These are phyloP conservation scores for Oxystoma pomonae DNA, from an alignment of 2,888 invertebrate species.

Conservation along the genomic window DNA sequence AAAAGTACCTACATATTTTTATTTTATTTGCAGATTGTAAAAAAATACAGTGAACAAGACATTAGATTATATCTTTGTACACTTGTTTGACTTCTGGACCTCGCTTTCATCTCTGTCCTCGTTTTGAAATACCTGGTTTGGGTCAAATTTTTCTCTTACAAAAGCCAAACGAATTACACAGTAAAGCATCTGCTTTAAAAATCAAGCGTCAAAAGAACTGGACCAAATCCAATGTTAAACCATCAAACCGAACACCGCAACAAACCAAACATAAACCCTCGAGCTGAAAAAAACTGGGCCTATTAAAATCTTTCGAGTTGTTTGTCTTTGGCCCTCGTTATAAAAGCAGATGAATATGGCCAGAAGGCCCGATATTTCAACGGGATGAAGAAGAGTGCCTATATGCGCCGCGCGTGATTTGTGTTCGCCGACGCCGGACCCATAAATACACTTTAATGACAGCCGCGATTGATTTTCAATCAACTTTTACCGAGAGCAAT, in stretches of 20 bases:
- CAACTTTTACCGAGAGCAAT: neutral
- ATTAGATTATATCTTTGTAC: too few species aligned
- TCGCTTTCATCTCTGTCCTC: too few species aligned
- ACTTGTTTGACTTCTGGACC: too few species aligned
- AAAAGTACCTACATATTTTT: too few species aligned
- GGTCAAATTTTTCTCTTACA: too few species aligned
- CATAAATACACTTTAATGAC: neutral
- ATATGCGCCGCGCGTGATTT: neutral
- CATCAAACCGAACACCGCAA: neutral
- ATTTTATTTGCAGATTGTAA: too few species aligned
- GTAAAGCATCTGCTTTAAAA: too few species aligned
- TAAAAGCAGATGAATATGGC: neutral
- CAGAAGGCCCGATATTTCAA: neutral
- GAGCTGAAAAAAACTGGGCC: constrained; percentile 42
- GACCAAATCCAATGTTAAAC: neutral
- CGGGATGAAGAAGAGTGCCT: neutral
- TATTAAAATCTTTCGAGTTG: constrained; percentile 47
- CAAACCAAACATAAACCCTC: neutral
- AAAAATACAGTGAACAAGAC: too few species aligned
- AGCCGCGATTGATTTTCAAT: neutral
- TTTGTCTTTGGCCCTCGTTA: neutral
- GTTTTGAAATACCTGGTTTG: too few species aligned
- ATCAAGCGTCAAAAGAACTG: too few species aligned
- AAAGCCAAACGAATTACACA: too few species aligned
- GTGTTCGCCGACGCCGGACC: neutral